Percentiles rank a stretch among this genome's conserved stretches.
phyloP scores from a whole-genome alignment of 2,888 invertebrate genomes.

The Lepidochitona cinerea region DNA sequence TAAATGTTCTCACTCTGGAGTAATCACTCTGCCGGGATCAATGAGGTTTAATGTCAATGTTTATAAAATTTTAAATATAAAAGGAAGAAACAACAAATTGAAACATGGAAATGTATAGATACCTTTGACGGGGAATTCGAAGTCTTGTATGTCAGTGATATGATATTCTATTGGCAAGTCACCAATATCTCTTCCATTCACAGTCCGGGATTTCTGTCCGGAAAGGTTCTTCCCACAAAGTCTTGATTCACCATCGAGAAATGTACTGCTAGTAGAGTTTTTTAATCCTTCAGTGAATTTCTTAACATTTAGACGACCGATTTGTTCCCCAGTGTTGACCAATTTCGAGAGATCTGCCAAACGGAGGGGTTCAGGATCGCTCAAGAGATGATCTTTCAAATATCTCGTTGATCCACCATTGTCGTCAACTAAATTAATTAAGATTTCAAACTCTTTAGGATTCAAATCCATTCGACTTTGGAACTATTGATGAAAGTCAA shows the following conservation, averaged over 20 bases:
- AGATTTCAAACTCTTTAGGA: neutral
- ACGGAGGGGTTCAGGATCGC: too few relatives aligned
- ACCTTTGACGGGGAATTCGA: slow-evolving; percentile 40
- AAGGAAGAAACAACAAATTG: too few relatives aligned
- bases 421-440: neutral
- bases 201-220: neutral
- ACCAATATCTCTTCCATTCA: slow-evolving; percentile 13
- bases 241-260: neutral
- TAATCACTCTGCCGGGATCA: too few relatives aligned
- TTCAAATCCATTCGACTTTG: neutral
- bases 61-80: too few relatives aligned
- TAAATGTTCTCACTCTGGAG: too few relatives aligned
- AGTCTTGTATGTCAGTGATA: slow-evolving; percentile 16
- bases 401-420: slow-evolving; percentile 10
- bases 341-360: neutral
- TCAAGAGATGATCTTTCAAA: too few relatives aligned
- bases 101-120: neutral
- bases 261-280: neutral
- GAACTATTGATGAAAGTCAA: too few relatives aligned
- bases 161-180: slow-evolving; percentile 23
- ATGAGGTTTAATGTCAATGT: too few relatives aligned
- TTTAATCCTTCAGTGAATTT: slow-evolving; percentile 23
- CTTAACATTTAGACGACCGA: neutral
- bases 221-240: neutral
- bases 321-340: neutral